Conservation (phyloP, 2,797 vertebrate species). For the Pseudomugil tenellus region DNA sequence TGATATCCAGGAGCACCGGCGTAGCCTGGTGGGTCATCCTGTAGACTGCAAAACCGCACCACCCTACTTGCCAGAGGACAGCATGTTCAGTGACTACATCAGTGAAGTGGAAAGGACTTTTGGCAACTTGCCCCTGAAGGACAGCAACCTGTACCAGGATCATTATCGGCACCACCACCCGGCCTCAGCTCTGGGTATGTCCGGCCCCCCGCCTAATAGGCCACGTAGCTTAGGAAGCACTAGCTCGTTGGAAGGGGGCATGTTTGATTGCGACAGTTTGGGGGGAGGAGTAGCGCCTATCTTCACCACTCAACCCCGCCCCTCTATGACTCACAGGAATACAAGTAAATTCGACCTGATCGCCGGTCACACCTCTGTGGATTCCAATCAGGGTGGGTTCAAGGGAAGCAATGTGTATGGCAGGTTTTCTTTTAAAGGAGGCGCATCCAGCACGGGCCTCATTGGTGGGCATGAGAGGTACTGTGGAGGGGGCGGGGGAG, state of each 20-base stretch:
- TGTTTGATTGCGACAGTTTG: slow-evolving; percentile 97
- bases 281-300: slow-evolving; percentile 88
- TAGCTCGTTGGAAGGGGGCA: slow-evolving; percentile 94
- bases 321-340: slow-evolving; percentile 88
- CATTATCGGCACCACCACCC: slow-evolving; percentile 97
- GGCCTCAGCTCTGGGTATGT: slow-evolving; percentile 86
- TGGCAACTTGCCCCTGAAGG: slow-evolving; percentile 97
- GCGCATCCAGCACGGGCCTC: slow-evolving; percentile 90
- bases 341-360: slow-evolving; percentile 95
- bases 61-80: slow-evolving; percentile 92
- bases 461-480: slow-evolving; percentile 89
- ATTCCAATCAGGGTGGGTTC: slow-evolving; percentile 83
- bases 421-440: slow-evolving; percentile 98
- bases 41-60: slow-evolving; percentile 86
- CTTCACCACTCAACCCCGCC: slow-evolving; percentile 93
- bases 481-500: slow-evolving; percentile 80
- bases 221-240: slow-evolving; percentile 97
- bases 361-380: slow-evolving; percentile 84
- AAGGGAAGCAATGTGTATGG: slow-evolving; percentile 93
- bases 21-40: slow-evolving; percentile 90
- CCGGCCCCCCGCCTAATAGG: slow-evolving; percentile 84
- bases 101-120: slow-evolving; percentile 99
- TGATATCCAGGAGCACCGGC: slow-evolving; percentile 95
- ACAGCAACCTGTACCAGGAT: slow-evolving; percentile 98
- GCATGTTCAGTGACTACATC: slow-evolving; percentile 98